These are phyloP conservation scores for Smittia aterrima DNA, from an alignment of 2,888 invertebrate species.

Conservation along the genomic window DNA sequence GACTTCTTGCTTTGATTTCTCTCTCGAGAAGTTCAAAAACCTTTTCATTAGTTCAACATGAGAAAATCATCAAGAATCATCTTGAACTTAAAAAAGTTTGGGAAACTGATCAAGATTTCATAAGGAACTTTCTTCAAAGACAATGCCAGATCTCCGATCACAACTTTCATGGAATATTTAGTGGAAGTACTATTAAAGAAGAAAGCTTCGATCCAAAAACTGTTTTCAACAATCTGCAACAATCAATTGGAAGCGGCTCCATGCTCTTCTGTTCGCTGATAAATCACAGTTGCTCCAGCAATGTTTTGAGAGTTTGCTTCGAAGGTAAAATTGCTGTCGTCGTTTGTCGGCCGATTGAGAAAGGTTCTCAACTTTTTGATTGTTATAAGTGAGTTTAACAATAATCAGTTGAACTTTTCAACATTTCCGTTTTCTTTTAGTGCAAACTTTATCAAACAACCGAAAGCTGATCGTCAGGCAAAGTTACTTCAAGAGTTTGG, in stretches of 20 bases:
- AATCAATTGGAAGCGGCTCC: slow-evolving; percentile 59
- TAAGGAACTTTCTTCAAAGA: not conserved
- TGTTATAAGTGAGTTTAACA: slow-evolving; percentile 66
- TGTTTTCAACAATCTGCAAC: not conserved
- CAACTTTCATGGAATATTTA: slow-evolving; percentile 31
- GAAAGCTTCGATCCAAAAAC: too few relatives aligned
- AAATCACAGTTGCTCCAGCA: slow-evolving; percentile 87
- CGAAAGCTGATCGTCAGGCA: slow-evolving; percentile 48
- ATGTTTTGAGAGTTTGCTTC: slow-evolving; percentile 66
- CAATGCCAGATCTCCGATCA: slow-evolving; percentile 23
- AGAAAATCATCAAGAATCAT: slow-evolving; percentile 13
- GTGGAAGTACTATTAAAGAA: not conserved
- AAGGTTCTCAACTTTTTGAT: slow-evolving; percentile 72
- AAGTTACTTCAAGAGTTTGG: slow-evolving; percentile 71
- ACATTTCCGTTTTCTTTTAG: not conserved
- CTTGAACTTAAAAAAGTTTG: slow-evolving; percentile 19
- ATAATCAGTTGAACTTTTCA: not conserved
- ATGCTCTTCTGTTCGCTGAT: slow-evolving; percentile 76
- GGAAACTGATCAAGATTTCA: not conserved
- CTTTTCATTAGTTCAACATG: not conserved
- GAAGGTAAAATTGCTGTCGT: slow-evolving; percentile 56
- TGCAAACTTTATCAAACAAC: not conserved
- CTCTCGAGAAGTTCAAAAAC: not conserved
- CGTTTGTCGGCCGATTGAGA: slow-evolving; percentile 63
- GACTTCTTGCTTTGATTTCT: not conserved